Evolutionary conservation across 2,797 vertebrate species (phyloP), one percentile per base, ranked within the genome.

Genomic region (Botia almorhae): DNA sequence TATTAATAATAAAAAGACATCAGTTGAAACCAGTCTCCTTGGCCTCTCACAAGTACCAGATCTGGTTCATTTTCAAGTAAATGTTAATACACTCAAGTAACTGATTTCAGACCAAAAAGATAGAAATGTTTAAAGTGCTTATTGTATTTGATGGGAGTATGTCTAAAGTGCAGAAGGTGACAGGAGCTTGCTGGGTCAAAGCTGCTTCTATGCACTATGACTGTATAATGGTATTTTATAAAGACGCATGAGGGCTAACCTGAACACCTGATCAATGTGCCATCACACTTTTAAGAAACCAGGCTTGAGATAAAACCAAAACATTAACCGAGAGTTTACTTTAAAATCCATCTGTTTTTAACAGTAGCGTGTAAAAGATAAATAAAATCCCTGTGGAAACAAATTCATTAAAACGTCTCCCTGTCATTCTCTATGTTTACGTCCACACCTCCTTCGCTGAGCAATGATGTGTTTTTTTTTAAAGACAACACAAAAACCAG

Each of bases 151-250:
- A 68, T 74, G n/a, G 68, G 46, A 64, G 80, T 81, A 87, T 81
- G 68, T 82, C 80, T 90, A 88, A 91, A 92, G 89, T 91, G 90
- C 90, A 90, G 80, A 81, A 76, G 78, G 82, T 51, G 79, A 79
- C 81, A 46, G 16, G 51, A 19, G 16, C 60, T 29, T 39, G 63
- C 65, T 72, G 78, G 16, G 17, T 33, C 53, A 67, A 68, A 74
- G 76, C 78, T n/a, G 73, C 75, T 88, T 68, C 75, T 73, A 36
- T 81, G 82, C 83, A 83, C 90, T 90, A 91, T 91, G 92, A 93
- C 91, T 77, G 92, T 92, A 88, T 87, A 91, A 94, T 90, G 91
- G 91, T 92, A 93, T 93, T 93, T 93, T 91, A 92, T 92, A 81
- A 76, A 60, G 69, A 70, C 48, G 51, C 5, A 19, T 58, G 50